These are phyloP conservation scores for Rachycentron canadum DNA, from an alignment of 2,797 vertebrate species.

Conservation along the genomic window DNA sequence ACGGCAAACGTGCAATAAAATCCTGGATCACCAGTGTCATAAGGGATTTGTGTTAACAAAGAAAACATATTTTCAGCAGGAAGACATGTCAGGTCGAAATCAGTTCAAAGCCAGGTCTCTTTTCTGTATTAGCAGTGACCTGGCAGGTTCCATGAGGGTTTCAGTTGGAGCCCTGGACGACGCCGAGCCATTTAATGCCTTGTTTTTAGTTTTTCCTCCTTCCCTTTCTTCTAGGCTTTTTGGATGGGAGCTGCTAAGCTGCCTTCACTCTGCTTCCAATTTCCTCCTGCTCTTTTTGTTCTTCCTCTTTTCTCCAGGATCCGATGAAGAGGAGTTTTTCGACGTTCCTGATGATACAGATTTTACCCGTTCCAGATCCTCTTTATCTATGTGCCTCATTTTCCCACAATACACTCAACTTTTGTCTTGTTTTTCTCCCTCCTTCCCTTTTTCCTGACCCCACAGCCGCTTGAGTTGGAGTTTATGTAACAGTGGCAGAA, in stretches of 20 bases:
- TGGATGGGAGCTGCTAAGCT: slow-evolving; percentile 74
- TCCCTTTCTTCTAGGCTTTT: slow-evolving; percentile 72
- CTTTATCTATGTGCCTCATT: slow-evolving; percentile 60
- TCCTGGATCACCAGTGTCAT: slow-evolving; percentile 45
- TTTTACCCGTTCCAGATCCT: slow-evolving; percentile 69
- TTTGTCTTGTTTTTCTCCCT: slow-evolving; percentile 56
- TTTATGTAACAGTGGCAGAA: slow-evolving; percentile 76
- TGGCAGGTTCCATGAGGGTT: slow-evolving; percentile 51
- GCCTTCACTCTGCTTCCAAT: slow-evolving; percentile 78
- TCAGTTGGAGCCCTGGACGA: slow-evolving; percentile 53
- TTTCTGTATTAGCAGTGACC: slow-evolving; percentile 54
- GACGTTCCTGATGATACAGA: slow-evolving; percentile 63
- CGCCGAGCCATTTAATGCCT: slow-evolving; percentile 67
- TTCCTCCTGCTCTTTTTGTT: slow-evolving; percentile 78
- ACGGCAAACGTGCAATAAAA: slow-evolving; percentile 53
- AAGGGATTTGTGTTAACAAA: slow-evolving; percentile 59
- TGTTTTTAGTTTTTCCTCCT: slow-evolving; percentile 71
- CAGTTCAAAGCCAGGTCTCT: slow-evolving; percentile 50
- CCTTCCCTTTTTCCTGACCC: slow-evolving; percentile 62
- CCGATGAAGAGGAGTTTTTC: slow-evolving; percentile 72
- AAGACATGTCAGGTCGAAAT: slow-evolving; percentile 54
- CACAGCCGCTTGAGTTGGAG: slow-evolving; percentile 48
- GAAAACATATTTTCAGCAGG: slow-evolving; percentile 50
- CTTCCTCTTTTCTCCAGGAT: slow-evolving; percentile 67
- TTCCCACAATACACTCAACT: slow-evolving; percentile 58